phyloP scores from a whole-genome alignment of 2,888 invertebrate genomes.

The Cepaea hortensis region DNA sequence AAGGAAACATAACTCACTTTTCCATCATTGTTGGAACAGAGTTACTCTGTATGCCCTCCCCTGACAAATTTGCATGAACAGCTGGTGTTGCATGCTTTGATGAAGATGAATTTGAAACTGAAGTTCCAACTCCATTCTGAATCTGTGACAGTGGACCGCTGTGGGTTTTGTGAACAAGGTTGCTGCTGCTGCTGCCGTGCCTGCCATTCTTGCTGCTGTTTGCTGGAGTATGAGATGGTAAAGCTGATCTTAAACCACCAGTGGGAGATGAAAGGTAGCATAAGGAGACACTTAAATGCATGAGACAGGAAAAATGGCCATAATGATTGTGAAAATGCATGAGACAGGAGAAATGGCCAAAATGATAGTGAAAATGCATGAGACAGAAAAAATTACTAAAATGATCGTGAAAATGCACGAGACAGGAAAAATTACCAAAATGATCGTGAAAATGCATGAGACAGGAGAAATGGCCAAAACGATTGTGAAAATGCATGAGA shows the following conservation, averaged over 20 bases:
- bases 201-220: background rate
- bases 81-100: background rate
- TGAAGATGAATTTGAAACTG: background rate
- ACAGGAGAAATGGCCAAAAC: too few species aligned
- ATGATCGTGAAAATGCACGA: too few species aligned
- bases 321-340: too few species aligned
- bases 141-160: background rate
- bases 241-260: background rate
- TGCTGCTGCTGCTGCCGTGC: background rate
- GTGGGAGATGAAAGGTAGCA: too few species aligned
- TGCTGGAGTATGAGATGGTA: constrained; percentile 14
- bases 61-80: constrained; percentile 3
- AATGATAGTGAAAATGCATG: too few species aligned
- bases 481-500: too few species aligned
- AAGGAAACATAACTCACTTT: constrained; percentile 35
- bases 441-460: too few species aligned
- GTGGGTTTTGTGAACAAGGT: background rate
- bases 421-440: too few species aligned
- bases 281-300: too few species aligned
- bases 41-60: constrained; percentile 37
- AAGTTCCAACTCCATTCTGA: constrained; percentile 1
- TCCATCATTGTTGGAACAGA: constrained; percentile 45
- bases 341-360: too few species aligned
- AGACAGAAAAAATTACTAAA: too few species aligned
- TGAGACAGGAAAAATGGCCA: too few species aligned